Percentiles rank a stretch among this genome's conserved stretches.
Conservation (phyloP, 1,140 invertebrate species). For the Trachelipus rathkii region DNA sequence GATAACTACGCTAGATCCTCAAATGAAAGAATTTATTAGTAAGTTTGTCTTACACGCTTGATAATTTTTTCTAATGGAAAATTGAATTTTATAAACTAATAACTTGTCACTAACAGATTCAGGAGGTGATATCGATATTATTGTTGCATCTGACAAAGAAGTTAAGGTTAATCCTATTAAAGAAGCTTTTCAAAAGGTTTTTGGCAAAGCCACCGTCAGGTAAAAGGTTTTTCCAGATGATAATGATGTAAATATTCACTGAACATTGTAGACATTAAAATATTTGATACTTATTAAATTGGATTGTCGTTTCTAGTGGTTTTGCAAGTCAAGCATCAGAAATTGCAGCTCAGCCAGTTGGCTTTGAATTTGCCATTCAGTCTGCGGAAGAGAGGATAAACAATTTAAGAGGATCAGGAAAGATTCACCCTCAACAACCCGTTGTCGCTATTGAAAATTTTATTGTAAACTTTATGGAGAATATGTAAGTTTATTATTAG, state of each 20-base stretch:
- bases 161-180: conserved; percentile 69
- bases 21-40: conserved; percentile 85
- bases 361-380: conserved; percentile 68
- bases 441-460: conserved; percentile 73
- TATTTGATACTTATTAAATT: too few relatives aligned
- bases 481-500: conserved; percentile 56
- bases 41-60: conserved; percentile 50
- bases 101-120: conserved; percentile 60
- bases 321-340: conserved; percentile 57
- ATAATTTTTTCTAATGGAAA: neutral
- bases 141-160: conserved; percentile 74
- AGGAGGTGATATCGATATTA: conserved; percentile 68
- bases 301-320: conserved; percentile 56
- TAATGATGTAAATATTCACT: conserved; percentile 17
- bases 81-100: neutral
- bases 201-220: conserved; percentile 70
- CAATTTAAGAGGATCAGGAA: conserved; percentile 55
- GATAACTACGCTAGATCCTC: conserved; percentile 82
- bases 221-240: conserved; percentile 25
- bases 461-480: conserved; percentile 66
- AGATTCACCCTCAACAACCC: conserved; percentile 60
- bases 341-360: conserved; percentile 67
- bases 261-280: too few relatives aligned
- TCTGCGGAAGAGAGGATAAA: conserved; percentile 65
- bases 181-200: conserved; percentile 74